Percentiles rank a stretch among this genome's conserved stretches.
Evolutionary conservation across 1,140 invertebrate genomes (phyloP).

Genomic region (Venustaconcha ellipsiformis): DNA sequence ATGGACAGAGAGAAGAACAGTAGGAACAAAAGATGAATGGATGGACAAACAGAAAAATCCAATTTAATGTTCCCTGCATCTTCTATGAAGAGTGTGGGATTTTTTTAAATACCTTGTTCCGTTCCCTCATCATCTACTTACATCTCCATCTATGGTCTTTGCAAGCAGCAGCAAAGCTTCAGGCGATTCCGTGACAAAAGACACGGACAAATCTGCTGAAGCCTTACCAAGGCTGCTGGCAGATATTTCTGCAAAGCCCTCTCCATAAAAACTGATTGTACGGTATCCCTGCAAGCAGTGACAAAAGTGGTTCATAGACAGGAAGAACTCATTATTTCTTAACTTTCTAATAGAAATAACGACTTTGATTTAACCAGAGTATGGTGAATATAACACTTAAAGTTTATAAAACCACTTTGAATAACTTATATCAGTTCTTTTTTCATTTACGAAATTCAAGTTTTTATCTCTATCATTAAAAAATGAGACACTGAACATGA

Average conservation of each 20-base stretch:
- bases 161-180: conserved; percentile 80
- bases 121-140: conserved; percentile 8
- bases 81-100: too few relatives aligned
- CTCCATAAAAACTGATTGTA: conserved; percentile 79
- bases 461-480: too few relatives aligned
- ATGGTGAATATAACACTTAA: too few relatives aligned
- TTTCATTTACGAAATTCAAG: too few relatives aligned
- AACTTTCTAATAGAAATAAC: background rate
- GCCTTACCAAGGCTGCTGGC: conserved; percentile 75
- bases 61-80: too few relatives aligned
- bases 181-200: conserved; percentile 80
- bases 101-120: background rate
- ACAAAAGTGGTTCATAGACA: background rate
- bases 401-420: too few relatives aligned
- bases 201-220: conserved; percentile 77
- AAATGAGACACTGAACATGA: too few relatives aligned
- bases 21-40: too few relatives aligned
- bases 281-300: conserved; percentile 71
- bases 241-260: conserved; percentile 82
- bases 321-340: background rate
- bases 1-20: too few relatives aligned
- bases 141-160: conserved; percentile 35
- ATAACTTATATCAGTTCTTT: too few relatives aligned
- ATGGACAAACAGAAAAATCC: too few relatives aligned
- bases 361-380: too few relatives aligned